Evolutionary conservation across 2,113 vertebrate genomes (phyloP), one percentile per base, ranked within the genome.

Genomic region (Leptobrachium leishanense): DNA sequence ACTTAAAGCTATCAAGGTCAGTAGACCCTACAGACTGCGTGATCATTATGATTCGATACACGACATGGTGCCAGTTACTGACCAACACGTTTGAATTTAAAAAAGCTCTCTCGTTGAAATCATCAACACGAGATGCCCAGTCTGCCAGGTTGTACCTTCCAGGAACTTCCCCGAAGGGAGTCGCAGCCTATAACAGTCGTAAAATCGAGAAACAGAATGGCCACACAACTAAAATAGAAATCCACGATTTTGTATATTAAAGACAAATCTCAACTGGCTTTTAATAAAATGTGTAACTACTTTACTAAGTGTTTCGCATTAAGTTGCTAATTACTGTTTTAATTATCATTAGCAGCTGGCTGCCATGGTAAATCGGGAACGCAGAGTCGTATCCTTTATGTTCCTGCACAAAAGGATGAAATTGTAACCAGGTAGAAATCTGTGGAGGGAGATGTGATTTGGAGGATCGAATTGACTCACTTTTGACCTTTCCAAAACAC

Each of bases 271-370:
- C 70, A 80, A 74, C 39, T 68, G 77, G 59, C 64, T 74, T 68
- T 80, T 80, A 80, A 80, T 73, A 80, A 80, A 80, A 80, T 74
- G 70, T 80, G 63, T 68, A 80, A 74, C 62, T 74, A 74, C 69
- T 72, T 79, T 65, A 65, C 55, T 68, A 65, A 74, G 63, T 53
- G 42, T 44, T 57, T 63, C 42, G 64, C 71, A 74, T 80, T 54
- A 66, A 73, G 50, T 80, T 80, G 77, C 71, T 80, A 80, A 80
- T 74, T 80, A 74, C 63, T 80, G 57, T 74, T 80, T 72, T 80
- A 80, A 80, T 80, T 80, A 79, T 74, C 70, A 80, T 80, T 74
- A 74, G 77, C 71, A 74, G 71, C 64, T 74, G 77, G 71, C 77
- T 74, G 41, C 42, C 42, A 13, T 68, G 71, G 11, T 80, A 74